phyloP scores from a whole-genome alignment of 2,888 invertebrate species.

The Schizaphis graminum region DNA sequence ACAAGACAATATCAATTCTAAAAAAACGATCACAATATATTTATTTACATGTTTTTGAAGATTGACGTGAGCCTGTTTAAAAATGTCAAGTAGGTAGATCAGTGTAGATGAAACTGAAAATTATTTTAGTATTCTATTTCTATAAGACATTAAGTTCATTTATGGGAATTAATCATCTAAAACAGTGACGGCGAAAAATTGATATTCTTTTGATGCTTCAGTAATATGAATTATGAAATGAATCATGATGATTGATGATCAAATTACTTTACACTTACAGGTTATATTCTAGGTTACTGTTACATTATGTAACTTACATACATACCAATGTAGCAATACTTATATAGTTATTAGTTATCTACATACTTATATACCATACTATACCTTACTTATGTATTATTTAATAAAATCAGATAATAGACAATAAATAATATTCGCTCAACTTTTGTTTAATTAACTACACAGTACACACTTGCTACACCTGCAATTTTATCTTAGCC shows the following conservation, averaged over 20 bases:
- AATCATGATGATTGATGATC: background rate
- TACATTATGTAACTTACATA: too few species aligned
- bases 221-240: background rate
- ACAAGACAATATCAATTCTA: background rate
- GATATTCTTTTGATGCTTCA: background rate
- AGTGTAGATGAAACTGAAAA: background rate
- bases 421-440: background rate
- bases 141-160: background rate
- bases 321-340: background rate
- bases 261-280: background rate
- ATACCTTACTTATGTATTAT: background rate
- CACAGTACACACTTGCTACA: too few species aligned
- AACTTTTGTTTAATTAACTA: too few species aligned
- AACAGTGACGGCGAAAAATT: background rate
- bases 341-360: background rate
- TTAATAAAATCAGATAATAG: background rate
- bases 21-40: background rate
- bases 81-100: background rate
- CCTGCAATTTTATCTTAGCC: too few species aligned
- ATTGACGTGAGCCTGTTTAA: background rate
- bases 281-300: background rate
- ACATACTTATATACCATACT: too few species aligned
- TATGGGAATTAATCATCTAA: background rate
- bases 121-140: background rate
- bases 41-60: background rate